A percentile compares a stretch with the other conserved stretches of the same genome.
These are phyloP conservation scores for Marcusenius ussheri DNA, from an alignment of 2,113 vertebrate species.

Conservation along the genomic window DNA sequence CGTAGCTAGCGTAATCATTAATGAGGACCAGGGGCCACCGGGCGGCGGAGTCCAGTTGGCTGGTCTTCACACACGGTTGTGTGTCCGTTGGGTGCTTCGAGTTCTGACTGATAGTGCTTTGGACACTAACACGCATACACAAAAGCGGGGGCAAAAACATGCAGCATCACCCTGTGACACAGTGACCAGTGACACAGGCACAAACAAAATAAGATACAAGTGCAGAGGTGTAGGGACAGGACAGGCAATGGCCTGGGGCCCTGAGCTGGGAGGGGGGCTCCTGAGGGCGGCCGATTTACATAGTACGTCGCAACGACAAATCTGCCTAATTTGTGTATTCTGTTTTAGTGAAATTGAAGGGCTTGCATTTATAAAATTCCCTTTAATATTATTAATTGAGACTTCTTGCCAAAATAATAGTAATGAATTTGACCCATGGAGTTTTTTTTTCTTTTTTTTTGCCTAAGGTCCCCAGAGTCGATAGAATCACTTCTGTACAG, in stretches of 20 bases:
- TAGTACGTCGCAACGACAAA: background rate
- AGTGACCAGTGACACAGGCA: background rate
- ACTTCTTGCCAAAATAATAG: background rate
- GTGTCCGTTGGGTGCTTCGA: background rate
- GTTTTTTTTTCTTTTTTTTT: background rate
- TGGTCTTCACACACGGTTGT: background rate
- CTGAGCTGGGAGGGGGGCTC: background rate
- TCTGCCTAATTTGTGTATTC: background rate
- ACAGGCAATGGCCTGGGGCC: background rate
- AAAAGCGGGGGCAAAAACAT: background rate
- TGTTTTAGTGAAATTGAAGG: background rate
- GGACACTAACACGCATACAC: constrained; percentile 21
- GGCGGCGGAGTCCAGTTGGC: constrained; percentile 38
- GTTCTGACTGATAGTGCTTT: background rate
- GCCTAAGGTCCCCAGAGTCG: background rate
- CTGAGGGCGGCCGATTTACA: background rate
- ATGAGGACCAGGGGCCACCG: constrained; percentile 21
- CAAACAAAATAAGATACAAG: background rate
- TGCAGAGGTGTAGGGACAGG: background rate
- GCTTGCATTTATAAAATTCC: background rate
- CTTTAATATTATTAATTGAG: background rate
- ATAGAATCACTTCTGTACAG: too few species aligned
- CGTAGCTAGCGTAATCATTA: constrained; percentile 56
- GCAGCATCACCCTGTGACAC: background rate
- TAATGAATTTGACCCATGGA: background rate